These are phyloP conservation scores for Chlamydotis undulata DNA, from an alignment of 2,113 vertebrate genomes.

Conservation along the genomic window DNA sequence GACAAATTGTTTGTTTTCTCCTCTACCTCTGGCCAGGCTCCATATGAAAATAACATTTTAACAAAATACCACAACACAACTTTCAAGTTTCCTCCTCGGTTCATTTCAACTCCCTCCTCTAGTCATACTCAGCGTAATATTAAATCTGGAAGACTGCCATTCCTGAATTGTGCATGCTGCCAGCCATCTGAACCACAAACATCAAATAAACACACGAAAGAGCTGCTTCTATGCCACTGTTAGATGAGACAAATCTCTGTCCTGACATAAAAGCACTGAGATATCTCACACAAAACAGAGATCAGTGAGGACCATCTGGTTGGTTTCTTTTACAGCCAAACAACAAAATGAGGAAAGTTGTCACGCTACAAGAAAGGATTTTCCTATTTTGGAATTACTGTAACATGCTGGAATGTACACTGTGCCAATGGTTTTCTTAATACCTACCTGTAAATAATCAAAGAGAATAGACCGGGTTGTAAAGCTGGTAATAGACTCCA, in stretches of 20 bases:
- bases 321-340: constrained; percentile 44
- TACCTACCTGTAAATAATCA: not conserved
- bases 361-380: not conserved
- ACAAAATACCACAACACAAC: not conserved
- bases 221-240: constrained; percentile 14
- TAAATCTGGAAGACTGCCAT: constrained; percentile 5
- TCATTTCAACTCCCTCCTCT: not conserved
- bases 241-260: constrained; percentile 51
- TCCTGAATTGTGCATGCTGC: not conserved
- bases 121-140: not conserved
- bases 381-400: not conserved
- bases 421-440: not conserved
- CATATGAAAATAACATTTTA: not conserved
- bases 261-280: constrained; percentile 44
- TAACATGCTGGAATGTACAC: not conserved
- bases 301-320: constrained; percentile 58
- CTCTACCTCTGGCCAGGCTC: not conserved
- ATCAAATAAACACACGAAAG: constrained; percentile 45
- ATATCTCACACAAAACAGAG: constrained; percentile 25
- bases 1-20: not conserved
- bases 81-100: not conserved
- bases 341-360: constrained; percentile 23
- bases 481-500: not conserved
- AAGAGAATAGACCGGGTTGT: not conserved
- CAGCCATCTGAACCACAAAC: constrained; percentile 23